Evolutionary conservation across 2,888 invertebrate species (phyloP).

Genomic region (Erebia epiphron): DNA sequence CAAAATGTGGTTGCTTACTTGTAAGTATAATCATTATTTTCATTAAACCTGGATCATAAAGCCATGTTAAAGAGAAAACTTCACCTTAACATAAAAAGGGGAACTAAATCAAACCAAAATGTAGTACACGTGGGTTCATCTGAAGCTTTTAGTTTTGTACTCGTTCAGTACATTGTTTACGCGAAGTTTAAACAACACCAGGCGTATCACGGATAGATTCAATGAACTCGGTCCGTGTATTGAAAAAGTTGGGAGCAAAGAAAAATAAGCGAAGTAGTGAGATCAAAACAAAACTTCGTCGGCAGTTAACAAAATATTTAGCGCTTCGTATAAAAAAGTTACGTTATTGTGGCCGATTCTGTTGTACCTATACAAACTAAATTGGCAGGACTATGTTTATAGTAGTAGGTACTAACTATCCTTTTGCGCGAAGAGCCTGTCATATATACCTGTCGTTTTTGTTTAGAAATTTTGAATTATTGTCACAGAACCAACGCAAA

Average conservation of each 20-base stretch:
- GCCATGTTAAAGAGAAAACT: background rate
- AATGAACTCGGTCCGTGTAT: constrained; percentile 14
- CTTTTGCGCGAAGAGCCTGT: too few relatives aligned
- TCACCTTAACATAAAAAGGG: background rate
- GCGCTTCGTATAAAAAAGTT: background rate
- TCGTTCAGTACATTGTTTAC: constrained; percentile 13
- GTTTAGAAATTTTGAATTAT: too few relatives aligned
- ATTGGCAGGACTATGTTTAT: too few relatives aligned
- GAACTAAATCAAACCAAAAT: background rate
- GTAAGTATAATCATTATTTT: background rate
- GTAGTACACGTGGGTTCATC: constrained; percentile 13
- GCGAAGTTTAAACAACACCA: constrained; percentile 22
- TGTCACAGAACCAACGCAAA: too few relatives aligned
- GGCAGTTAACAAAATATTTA: constrained; percentile 9
- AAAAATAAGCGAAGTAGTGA: constrained; percentile 13
- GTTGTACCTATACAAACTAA: too few relatives aligned
- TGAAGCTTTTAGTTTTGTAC: constrained; percentile 20
- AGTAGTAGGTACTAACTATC: too few relatives aligned
- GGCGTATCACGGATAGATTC: constrained; percentile 10
- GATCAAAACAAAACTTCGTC: constrained; percentile 16
- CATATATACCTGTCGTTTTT: too few relatives aligned
- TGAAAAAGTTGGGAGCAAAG: background rate
- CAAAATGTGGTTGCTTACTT: background rate
- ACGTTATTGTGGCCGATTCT: background rate
- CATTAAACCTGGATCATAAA: background rate